These are phyloP conservation scores for Parus major DNA, from an alignment of 2,113 vertebrate genomes.

Conservation along the genomic window DNA sequence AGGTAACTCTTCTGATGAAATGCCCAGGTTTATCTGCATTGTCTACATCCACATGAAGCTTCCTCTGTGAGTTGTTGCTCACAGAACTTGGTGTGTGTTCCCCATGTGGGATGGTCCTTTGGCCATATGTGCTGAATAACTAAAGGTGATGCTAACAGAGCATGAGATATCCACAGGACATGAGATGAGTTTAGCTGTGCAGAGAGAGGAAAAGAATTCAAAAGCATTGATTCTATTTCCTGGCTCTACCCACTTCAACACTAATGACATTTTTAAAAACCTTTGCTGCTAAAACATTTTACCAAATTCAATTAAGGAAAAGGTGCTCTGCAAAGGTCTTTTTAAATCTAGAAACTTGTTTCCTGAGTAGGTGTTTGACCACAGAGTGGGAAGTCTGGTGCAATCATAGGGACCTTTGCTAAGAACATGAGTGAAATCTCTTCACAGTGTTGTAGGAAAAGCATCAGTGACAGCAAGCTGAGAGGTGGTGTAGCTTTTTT, in stretches of 20 bases:
- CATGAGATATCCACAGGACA: not conserved
- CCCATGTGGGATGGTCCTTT: not conserved
- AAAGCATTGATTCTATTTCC: not conserved
- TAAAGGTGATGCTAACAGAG: not conserved
- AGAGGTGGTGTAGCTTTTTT: constrained; percentile 11
- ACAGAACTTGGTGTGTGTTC: accelerated
- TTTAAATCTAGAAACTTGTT: not conserved
- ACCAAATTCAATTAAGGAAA: not conserved
- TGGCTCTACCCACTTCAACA: not conserved
- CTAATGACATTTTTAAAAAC: not conserved
- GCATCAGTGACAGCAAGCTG: constrained; percentile 30
- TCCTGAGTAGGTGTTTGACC: not conserved
- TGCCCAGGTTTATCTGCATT: not conserved
- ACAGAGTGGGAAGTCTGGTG: not conserved
- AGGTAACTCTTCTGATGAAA: not conserved
- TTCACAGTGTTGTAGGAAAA: constrained; percentile 25
- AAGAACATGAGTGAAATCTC: constrained; percentile 3
- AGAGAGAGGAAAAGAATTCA: not conserved
- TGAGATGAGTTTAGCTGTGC: not conserved
- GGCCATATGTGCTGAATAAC: not conserved
- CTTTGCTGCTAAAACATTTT: not conserved
- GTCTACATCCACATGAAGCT: not conserved
- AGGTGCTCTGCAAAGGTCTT: not conserved
- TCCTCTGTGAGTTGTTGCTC: not conserved
- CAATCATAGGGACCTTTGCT: not conserved